Percentiles rank a stretch among this genome's conserved stretches.
These are phyloP conservation scores for Tortrix viridana DNA, from an alignment of 2,888 invertebrate species.

Conservation along the genomic window DNA sequence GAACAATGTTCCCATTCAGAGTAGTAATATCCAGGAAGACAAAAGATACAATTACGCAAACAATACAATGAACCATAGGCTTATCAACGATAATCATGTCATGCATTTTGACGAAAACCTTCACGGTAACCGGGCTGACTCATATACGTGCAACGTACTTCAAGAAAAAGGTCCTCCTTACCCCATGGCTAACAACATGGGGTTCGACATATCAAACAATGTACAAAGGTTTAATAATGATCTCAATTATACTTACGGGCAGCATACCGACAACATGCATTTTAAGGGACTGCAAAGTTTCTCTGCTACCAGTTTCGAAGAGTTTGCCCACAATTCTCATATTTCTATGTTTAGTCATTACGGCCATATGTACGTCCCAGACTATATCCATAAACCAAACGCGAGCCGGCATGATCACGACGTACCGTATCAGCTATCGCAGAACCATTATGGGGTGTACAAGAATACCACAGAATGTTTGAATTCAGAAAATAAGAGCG, in stretches of 20 bases:
- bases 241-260: slow-evolving; percentile 75
- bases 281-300: slow-evolving; percentile 76
- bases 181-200: slow-evolving; percentile 57
- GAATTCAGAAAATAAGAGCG: slow-evolving; percentile 77
- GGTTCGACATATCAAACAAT: slow-evolving; percentile 66
- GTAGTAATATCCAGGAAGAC: slow-evolving; percentile 51
- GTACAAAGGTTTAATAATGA: slow-evolving; percentile 77
- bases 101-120: slow-evolving; percentile 74
- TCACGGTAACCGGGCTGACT: slow-evolving; percentile 69
- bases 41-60: slow-evolving; percentile 66
- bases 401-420: slow-evolving; percentile 62
- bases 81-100: slow-evolving; percentile 58
- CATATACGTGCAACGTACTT: slow-evolving; percentile 74
- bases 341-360: slow-evolving; percentile 81
- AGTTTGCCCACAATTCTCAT: slow-evolving; percentile 82
- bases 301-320: slow-evolving; percentile 79
- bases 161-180: slow-evolving; percentile 77
- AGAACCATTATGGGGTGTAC: slow-evolving; percentile 73
- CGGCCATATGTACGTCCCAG: slow-evolving; percentile 75
- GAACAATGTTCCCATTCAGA: slow-evolving; percentile 55
- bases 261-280: slow-evolving; percentile 61
- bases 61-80: slow-evolving; percentile 76
- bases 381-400: slow-evolving; percentile 71
- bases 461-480: slow-evolving; percentile 68
- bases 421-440: slow-evolving; percentile 66